phyloP scores from a whole-genome alignment of 2,888 invertebrate genomes.

The Sicus ferrugineus region DNA sequence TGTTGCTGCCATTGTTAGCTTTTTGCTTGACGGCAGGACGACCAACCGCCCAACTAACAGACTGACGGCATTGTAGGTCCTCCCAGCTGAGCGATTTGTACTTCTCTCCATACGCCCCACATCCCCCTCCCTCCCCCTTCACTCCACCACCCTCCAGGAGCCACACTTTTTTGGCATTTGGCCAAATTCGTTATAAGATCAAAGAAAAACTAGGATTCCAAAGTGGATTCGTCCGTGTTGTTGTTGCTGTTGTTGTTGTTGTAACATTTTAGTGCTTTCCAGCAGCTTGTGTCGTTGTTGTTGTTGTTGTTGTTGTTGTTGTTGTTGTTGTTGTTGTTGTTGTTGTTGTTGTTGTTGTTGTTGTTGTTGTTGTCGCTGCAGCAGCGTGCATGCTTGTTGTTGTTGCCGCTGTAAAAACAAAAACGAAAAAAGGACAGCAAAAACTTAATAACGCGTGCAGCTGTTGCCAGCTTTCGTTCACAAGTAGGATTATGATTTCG shows the following conservation, averaged over 20 bases:
- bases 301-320: slow-evolving; percentile 8
- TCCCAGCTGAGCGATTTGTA: neutral
- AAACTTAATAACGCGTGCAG: neutral
- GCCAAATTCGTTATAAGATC: slow-evolving; percentile 39
- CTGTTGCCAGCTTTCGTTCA: slow-evolving; percentile 21
- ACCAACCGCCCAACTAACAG: neutral
- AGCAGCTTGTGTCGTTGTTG: neutral
- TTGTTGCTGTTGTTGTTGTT: slow-evolving; percentile 15
- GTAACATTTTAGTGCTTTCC: slow-evolving; percentile 1
- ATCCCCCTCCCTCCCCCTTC: neutral
- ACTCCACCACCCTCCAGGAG: neutral
- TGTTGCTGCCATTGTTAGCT: slow-evolving; percentile 12
- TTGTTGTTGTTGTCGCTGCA: neutral
- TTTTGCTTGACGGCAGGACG: neutral
- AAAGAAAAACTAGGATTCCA: slow-evolving; percentile 30
- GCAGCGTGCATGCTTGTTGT: neutral
- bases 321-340: slow-evolving; percentile 1
- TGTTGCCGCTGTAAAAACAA: neutral
- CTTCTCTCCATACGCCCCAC: neutral
- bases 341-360: slow-evolving; percentile 15
- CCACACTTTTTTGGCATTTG: slow-evolving; percentile 39
- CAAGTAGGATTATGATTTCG: slow-evolving; percentile 18
- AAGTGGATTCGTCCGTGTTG: slow-evolving; percentile 19
- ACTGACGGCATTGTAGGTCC: neutral
- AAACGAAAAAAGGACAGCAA: neutral